These are phyloP conservation scores for Pasiphila rectangulata DNA, from an alignment of 2,888 invertebrate species.

Conservation along the genomic window DNA sequence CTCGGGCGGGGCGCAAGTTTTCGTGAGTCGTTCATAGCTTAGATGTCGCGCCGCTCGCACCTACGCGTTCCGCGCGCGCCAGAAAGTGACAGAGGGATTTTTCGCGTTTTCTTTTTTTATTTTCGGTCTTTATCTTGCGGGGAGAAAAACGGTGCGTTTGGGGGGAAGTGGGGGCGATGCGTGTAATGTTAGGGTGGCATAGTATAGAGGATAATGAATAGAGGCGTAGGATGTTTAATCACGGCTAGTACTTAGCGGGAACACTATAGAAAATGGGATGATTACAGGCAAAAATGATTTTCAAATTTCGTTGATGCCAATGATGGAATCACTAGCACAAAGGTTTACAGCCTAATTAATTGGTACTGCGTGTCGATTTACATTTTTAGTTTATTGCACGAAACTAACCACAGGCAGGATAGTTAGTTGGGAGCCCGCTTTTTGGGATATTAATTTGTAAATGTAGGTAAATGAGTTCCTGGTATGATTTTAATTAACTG, in stretches of 20 bases:
- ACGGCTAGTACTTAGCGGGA: slow-evolving; percentile 69
- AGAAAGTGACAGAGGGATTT: slow-evolving; percentile 69
- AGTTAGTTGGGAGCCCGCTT: slow-evolving; percentile 3
- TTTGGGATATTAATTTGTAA: slow-evolving; percentile 15
- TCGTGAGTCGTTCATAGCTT: slow-evolving; percentile 79
- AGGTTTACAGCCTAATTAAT: slow-evolving; percentile 38
- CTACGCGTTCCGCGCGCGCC: slow-evolving; percentile 35
- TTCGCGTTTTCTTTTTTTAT: slow-evolving; percentile 80
- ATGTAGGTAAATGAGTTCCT: slow-evolving; percentile 13
- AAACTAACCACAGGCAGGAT: slow-evolving; percentile 17
- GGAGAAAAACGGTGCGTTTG: slow-evolving; percentile 75
- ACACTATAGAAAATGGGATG: slow-evolving; percentile 64
- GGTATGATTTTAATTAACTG: slow-evolving; percentile 6
- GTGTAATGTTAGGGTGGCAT: slow-evolving; percentile 72
- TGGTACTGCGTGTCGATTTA: slow-evolving; percentile 30
- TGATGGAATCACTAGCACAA: slow-evolving; percentile 43
- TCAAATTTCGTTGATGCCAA: slow-evolving; percentile 56
- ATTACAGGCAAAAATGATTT: slow-evolving; percentile 71
- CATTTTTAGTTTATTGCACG: slow-evolving; percentile 32
- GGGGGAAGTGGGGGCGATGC: slow-evolving; percentile 57
- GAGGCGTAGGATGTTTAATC: slow-evolving; percentile 76
- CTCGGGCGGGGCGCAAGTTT: slow-evolving; percentile 80
- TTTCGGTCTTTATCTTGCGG: slow-evolving; percentile 77
- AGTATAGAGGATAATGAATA: slow-evolving; percentile 70
- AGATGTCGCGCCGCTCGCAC: slow-evolving; percentile 69